phyloP scores from a whole-genome alignment of 2,797 vertebrate genomes.

The Garrulus glandarius region DNA sequence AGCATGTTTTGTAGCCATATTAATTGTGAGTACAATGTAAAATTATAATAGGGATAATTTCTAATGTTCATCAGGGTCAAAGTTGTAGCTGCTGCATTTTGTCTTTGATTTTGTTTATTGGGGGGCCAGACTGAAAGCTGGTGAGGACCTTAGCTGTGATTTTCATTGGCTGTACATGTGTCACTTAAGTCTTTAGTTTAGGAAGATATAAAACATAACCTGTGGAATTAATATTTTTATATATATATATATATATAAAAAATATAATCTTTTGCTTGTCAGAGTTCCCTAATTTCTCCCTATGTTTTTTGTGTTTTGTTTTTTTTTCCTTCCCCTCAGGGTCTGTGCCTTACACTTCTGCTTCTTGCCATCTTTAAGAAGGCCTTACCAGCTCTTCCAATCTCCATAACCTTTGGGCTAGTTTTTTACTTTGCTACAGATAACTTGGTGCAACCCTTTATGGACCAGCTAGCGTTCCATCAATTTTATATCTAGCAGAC shows the following conservation, averaged over 20 bases:
- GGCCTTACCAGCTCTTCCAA: conserved; percentile 95
- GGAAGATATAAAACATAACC: not conserved
- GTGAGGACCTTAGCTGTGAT: not conserved
- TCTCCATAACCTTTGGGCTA: conserved; percentile 97
- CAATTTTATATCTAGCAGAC: conserved; percentile 96
- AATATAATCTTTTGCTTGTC: not conserved
- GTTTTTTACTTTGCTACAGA: conserved; percentile 99
- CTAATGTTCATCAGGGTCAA: not conserved
- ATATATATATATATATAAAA: not conserved
- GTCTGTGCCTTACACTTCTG: conserved; percentile 94
- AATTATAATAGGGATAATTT: not conserved
- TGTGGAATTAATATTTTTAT: not conserved
- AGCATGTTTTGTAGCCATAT: conserved; percentile 97
- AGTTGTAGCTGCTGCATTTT: not conserved
- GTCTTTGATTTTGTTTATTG: not conserved
- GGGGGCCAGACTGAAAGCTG: not conserved
- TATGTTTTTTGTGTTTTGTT: not conserved
- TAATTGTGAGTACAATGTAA: conserved; percentile 88
- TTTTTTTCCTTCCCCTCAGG: conserved; percentile 74
- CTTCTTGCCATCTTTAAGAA: conserved; percentile 99
- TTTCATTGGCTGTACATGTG: not conserved
- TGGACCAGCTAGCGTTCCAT: conserved; percentile 94
- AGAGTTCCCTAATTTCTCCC: conserved; percentile 21
- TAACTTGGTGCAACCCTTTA: conserved; percentile 96
- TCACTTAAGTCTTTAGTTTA: not conserved